phyloP scores from a whole-genome alignment of 2,113 vertebrate species.

The Lepus europaeus region DNA sequence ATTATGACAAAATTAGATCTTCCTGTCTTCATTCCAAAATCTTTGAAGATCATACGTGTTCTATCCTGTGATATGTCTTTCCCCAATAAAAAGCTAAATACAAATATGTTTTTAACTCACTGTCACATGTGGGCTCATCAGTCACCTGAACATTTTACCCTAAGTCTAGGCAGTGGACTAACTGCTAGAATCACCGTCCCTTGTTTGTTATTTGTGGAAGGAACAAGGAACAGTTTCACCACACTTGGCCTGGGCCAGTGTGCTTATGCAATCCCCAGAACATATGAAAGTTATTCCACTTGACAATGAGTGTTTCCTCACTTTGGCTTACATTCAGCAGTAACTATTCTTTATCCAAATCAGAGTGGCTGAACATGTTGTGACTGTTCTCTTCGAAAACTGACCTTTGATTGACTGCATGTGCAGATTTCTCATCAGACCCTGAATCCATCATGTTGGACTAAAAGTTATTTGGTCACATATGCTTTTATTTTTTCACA shows the following conservation, averaged over 20 bases:
- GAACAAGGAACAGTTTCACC: conserved; percentile 43
- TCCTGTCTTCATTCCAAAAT: neutral
- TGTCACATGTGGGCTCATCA: neutral
- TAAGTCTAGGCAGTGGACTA: neutral
- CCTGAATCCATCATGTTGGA: neutral
- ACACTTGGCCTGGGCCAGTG: conserved; percentile 47
- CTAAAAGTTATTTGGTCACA: neutral
- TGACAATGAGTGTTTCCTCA: conserved; percentile 63
- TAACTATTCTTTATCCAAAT: conserved; percentile 39
- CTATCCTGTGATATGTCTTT: neutral
- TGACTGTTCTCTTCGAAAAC: neutral
- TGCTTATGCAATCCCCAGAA: conserved; percentile 48
- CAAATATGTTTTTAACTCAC: neutral
- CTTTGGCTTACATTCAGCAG: conserved; percentile 23
- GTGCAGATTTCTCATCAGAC: neutral
- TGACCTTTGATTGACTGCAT: neutral
- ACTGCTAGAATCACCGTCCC: neutral
- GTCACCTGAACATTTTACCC: neutral
- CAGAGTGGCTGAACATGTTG: neutral
- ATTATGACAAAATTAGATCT: neutral
- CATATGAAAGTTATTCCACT: conserved; percentile 56
- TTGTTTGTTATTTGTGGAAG: conserved; percentile 48
- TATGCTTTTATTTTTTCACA: neutral
- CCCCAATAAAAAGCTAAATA: neutral
- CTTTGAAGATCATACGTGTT: neutral